These are phyloP conservation scores for Mormyrus iriodes DNA, from an alignment of 2,113 vertebrate species.

Conservation along the genomic window DNA sequence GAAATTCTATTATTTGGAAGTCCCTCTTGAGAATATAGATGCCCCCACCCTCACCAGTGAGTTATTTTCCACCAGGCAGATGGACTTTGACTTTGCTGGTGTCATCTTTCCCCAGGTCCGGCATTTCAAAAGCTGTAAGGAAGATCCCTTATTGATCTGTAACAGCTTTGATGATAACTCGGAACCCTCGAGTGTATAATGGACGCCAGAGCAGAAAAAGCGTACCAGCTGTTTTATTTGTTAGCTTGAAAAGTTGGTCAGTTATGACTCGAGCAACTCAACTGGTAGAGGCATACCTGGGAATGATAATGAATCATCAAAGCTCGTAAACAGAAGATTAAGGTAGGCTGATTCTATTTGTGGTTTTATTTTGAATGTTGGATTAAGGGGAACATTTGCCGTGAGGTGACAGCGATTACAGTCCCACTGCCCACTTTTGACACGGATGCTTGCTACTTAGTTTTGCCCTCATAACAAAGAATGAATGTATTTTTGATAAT, in stretches of 20 bases:
- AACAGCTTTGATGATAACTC: conserved; percentile 38
- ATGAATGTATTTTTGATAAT: neutral
- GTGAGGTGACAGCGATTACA: neutral
- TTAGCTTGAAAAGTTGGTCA: neutral
- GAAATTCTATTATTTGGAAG: conserved; percentile 11
- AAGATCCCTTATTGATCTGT: conserved; percentile 45
- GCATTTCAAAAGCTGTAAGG: conserved; percentile 29
- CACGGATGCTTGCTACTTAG: neutral
- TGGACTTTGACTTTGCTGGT: conserved; percentile 40
- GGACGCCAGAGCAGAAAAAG: conserved; percentile 25
- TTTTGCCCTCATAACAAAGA: neutral
- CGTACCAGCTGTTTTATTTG: neutral
- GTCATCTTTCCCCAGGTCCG: conserved; percentile 50
- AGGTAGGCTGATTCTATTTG: neutral
- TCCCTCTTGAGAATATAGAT: conserved; percentile 1
- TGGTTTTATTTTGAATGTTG: neutral
- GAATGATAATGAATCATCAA: neutral
- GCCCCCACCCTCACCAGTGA: neutral
- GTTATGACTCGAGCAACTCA: neutral
- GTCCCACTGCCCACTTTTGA: neutral
- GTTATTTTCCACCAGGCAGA: conserved; percentile 26
- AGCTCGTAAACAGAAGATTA: too few species aligned
- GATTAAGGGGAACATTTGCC: neutral
- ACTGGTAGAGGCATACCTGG: neutral
- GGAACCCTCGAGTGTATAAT: conserved; percentile 33